These are phyloP conservation scores for Hypothenemus hampei DNA, from an alignment of 1,140 invertebrate genomes.

Conservation along the genomic window DNA sequence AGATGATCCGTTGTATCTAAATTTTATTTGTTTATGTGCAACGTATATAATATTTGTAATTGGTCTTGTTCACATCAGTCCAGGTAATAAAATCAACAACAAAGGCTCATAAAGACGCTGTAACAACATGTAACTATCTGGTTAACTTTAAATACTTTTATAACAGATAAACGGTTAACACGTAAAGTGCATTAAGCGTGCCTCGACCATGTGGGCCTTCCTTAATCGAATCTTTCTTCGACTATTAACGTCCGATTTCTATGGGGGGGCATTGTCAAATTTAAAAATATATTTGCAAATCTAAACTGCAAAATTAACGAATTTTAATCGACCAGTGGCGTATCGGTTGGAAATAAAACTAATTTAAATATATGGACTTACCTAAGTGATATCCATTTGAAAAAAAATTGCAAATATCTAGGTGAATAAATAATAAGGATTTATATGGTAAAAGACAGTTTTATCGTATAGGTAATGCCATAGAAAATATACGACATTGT, in stretches of 20 bases:
- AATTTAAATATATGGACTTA: no score
- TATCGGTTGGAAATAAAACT: no score
- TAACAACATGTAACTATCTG: slow-evolving; percentile 15
- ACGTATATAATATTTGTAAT: no score
- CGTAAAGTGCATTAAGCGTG: slow-evolving; percentile 12
- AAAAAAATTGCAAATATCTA: no score
- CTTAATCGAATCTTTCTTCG: slow-evolving; percentile 11
- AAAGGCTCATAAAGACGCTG: slow-evolving; percentile 16
- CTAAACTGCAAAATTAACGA: no score
- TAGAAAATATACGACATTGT: slow-evolving; percentile 24
- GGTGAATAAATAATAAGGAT: no score
- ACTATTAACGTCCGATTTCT: slow-evolving; percentile 14
- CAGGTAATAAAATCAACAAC: slow-evolving; percentile 7
- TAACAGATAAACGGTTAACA: slow-evolving; percentile 14
- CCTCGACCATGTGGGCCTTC: slow-evolving; percentile 10
- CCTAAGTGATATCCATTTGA: no score
- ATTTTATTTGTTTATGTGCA: no score
- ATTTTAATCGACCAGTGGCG: no score
- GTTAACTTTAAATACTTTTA: slow-evolving; percentile 20
- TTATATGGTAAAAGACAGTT: no score
- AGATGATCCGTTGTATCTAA: no score
- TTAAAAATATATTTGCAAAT: slow-evolving; percentile 10
- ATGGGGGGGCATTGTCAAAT: slow-evolving; percentile 15
- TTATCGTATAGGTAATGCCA: slow-evolving; percentile 2
- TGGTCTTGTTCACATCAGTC: no score